Evolutionary conservation across 2,888 invertebrate species (phyloP).

Genomic region (Embidobia sp.): DNA sequence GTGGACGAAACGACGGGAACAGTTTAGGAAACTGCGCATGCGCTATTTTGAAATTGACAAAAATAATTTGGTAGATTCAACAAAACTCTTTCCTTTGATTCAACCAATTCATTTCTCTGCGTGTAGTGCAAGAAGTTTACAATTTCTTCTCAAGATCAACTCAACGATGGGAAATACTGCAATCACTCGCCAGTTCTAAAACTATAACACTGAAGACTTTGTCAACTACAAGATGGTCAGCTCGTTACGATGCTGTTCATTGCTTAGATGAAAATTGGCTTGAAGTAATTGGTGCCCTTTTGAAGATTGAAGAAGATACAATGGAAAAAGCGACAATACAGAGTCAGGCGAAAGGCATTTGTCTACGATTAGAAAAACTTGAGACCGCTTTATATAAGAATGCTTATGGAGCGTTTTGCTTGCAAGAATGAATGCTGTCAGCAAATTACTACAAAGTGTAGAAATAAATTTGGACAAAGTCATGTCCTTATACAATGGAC

Average conservation of each 20-base stretch:
- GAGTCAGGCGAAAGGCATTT: slow-evolving; percentile 13
- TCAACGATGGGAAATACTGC: slow-evolving; percentile 36
- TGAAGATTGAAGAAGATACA: not conserved
- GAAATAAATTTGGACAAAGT: slow-evolving; percentile 3
- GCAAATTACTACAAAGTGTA: slow-evolving; percentile 27
- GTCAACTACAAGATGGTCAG: slow-evolving; percentile 40
- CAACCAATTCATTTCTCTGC: too few relatives aligned
- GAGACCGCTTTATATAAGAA: slow-evolving; percentile 43
- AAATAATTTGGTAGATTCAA: too few relatives aligned
- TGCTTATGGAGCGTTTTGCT: slow-evolving; percentile 36
- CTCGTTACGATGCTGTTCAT: slow-evolving; percentile 16
- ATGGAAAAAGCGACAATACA: slow-evolving; percentile 26
- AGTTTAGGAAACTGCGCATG: too few relatives aligned
- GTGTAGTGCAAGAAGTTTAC: slow-evolving; percentile 66
- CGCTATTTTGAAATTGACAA: too few relatives aligned
- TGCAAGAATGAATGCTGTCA: slow-evolving; percentile 24
- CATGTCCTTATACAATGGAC: not conserved
- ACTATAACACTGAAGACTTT: slow-evolving; percentile 25
- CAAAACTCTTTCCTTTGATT: too few relatives aligned
- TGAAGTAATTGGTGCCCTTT: slow-evolving; percentile 25
- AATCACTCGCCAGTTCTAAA: not conserved
- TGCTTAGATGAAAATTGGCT: slow-evolving; percentile 7
- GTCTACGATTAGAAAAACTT: slow-evolving; percentile 15
- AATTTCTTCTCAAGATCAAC: slow-evolving; percentile 66
- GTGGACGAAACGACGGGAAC: too few relatives aligned